Percentiles rank a stretch among this genome's conserved stretches.
phyloP scores from a whole-genome alignment of 2,888 invertebrate species.

The Acrobeloides nanus region DNA sequence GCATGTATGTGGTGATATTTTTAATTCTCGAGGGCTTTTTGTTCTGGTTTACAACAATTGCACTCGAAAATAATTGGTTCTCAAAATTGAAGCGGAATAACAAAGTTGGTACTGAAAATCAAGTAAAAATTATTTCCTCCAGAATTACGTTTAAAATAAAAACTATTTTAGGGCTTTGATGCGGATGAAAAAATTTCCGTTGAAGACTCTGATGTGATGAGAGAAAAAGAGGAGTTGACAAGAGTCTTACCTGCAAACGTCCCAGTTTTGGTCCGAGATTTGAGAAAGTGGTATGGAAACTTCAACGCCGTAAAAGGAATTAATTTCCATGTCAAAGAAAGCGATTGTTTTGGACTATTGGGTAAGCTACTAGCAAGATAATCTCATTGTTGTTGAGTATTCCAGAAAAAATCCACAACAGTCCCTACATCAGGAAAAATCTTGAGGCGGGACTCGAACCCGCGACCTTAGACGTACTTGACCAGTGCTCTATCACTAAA shows the following conservation, averaged over 20 bases:
- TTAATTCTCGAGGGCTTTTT: slow-evolving; percentile 26
- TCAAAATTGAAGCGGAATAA: background rate
- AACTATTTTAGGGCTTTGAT: slow-evolving; percentile 11
- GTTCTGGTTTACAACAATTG: slow-evolving; percentile 23
- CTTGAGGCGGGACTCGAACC: too few species aligned
- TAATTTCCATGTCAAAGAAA: slow-evolving; percentile 37
- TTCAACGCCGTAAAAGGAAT: slow-evolving; percentile 45
- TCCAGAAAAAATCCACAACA: too few species aligned
- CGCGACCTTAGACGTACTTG: too few species aligned
- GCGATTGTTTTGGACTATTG: slow-evolving; percentile 41
- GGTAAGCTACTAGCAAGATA: slow-evolving; percentile 10
- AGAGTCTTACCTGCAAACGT: slow-evolving; percentile 9
- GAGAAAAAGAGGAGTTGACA: slow-evolving; percentile 30
- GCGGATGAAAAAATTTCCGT: slow-evolving; percentile 9
- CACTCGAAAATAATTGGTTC: slow-evolving; percentile 29
- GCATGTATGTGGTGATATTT: slow-evolving; percentile 30
- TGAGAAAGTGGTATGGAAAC: slow-evolving; percentile 36
- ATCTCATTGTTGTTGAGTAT: too few species aligned
- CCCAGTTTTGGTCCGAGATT: slow-evolving; percentile 28
- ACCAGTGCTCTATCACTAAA: too few species aligned
- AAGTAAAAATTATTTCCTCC: too few species aligned
- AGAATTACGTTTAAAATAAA: slow-evolving; percentile 3
- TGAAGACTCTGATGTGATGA: slow-evolving; percentile 39
- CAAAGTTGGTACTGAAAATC: slow-evolving; percentile 1
- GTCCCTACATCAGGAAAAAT: too few species aligned